These are phyloP conservation scores for Dipodomys spectabilis DNA, from an alignment of 2,113 vertebrate species.

Conservation along the genomic window DNA sequence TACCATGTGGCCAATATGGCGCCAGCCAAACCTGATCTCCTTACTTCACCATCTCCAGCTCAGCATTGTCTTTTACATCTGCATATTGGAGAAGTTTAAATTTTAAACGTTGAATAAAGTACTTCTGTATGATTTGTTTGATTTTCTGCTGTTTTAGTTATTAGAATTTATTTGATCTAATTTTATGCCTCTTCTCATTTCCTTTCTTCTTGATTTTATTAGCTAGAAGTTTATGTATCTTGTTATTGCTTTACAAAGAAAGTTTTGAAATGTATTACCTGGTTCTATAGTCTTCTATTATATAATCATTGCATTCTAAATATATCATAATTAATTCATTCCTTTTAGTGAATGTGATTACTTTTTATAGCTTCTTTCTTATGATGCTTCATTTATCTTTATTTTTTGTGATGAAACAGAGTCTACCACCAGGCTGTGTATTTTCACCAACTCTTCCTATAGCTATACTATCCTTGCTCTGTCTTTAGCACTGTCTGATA, in stretches of 20 bases:
- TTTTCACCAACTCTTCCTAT: too few species aligned
- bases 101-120: neutral
- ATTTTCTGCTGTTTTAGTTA: neutral
- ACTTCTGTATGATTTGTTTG: conserved; percentile 9
- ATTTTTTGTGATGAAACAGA: too few species aligned
- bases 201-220: conserved; percentile 25
- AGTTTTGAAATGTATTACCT: neutral
- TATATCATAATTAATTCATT: neutral
- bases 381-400: too few species aligned
- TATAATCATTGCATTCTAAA: neutral
- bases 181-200: neutral
- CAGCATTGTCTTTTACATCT: neutral
- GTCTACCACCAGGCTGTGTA: too few species aligned
- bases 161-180: conserved; percentile 21
- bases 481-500: neutral
- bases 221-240: neutral
- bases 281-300: neutral
- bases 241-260: conserved; percentile 19
- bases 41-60: too few species aligned
- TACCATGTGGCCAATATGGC: too few species aligned
- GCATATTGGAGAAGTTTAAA: neutral
- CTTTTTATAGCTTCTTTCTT: too few species aligned
- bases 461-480: too few species aligned
- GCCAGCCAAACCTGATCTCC: too few species aligned
- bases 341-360: too few species aligned